Evolutionary conservation across 2,888 invertebrate genomes (phyloP).

Genomic region (Eutolmus rufibarbis): DNA sequence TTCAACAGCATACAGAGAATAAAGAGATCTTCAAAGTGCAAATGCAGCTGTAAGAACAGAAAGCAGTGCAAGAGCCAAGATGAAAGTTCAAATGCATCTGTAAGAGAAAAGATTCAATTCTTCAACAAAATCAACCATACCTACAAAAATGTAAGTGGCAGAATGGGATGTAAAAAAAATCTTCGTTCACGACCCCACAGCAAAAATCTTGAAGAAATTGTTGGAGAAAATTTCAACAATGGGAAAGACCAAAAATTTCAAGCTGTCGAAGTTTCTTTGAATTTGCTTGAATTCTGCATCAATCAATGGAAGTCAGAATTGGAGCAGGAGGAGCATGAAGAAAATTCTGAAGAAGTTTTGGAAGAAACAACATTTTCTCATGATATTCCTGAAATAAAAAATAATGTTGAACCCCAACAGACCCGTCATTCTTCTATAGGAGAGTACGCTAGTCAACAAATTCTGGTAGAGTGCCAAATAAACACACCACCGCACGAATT

Average conservation of each 20-base stretch:
- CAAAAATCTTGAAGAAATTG: neutral
- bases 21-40: conserved; percentile 43
- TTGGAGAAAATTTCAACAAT: neutral
- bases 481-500: neutral
- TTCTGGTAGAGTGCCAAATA: neutral
- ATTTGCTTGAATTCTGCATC: neutral
- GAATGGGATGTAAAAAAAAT: neutral
- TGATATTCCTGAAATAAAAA: neutral
- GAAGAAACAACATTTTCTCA: neutral
- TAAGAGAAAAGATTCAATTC: neutral
- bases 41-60: neutral
- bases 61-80: neutral
- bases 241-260: neutral
- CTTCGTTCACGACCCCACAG: neutral
- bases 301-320: neutral
- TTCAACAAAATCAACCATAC: neutral
- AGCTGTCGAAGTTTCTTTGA: neutral
- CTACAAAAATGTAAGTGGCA: neutral
- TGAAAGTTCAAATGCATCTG: neutral
- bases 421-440: neutral
- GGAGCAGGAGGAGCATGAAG: neutral
- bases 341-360: neutral
- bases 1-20: conserved; percentile 54
- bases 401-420: neutral
- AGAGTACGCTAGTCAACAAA: neutral